Evolutionary conservation across 2,888 invertebrate genomes (phyloP).

Genomic region (Epinotia brunnichana): DNA sequence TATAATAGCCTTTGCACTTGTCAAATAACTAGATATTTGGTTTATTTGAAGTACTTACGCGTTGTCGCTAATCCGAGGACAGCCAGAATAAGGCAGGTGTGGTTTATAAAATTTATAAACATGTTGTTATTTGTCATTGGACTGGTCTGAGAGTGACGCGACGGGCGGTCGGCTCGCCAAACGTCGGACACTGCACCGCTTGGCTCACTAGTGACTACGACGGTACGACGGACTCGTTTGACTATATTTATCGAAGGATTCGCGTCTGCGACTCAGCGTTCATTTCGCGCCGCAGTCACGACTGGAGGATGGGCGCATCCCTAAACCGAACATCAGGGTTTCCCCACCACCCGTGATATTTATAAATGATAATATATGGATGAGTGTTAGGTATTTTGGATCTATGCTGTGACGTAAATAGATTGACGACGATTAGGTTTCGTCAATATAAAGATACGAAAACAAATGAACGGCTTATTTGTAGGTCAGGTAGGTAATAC

Average conservation of each 20-base stretch:
- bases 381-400: conserved; percentile 8
- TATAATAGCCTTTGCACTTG: conserved; percentile 1
- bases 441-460: not conserved
- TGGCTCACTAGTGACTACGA: conserved; percentile 17
- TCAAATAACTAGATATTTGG: conserved; percentile 6
- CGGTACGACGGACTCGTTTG: conserved; percentile 34
- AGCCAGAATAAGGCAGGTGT: conserved; percentile 30
- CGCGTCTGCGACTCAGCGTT: not conserved
- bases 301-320: conserved; percentile 6
- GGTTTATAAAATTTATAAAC: conserved; percentile 37
- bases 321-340: conserved; percentile 17
- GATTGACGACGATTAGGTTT: not conserved
- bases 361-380: not conserved
- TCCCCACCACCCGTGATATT: conserved; percentile 3
- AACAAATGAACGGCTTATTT: not conserved
- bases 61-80: conserved; percentile 26
- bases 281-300: conserved; percentile 24
- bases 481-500: not conserved
- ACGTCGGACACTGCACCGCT: conserved; percentile 29
- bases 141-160: conserved; percentile 35
- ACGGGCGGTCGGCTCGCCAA: conserved; percentile 31
- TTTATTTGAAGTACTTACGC: conserved; percentile 39
- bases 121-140: conserved; percentile 35
- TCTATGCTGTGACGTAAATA: conserved; percentile 12
- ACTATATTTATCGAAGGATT: conserved; percentile 32